Conservation (phyloP, 2,797 vertebrate species). For the Poecilia picta region DNA sequence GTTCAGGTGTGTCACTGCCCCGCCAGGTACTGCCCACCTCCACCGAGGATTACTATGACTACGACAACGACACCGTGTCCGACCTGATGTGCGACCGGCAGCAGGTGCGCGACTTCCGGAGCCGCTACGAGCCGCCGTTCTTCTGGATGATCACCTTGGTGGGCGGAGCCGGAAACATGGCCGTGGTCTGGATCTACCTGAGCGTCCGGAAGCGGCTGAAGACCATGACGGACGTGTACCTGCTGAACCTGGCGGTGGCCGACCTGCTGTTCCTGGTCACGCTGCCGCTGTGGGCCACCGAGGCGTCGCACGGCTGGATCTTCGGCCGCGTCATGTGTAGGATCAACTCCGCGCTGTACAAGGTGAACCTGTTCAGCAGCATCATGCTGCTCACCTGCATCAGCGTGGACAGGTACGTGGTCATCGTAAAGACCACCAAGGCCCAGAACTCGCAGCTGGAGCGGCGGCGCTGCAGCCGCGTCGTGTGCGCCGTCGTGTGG, state of each 20-base stretch:
- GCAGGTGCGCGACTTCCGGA: slow-evolving; percentile 75
- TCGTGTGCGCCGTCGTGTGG: slow-evolving; percentile 84
- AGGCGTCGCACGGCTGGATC: slow-evolving; percentile 80
- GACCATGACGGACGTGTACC: slow-evolving; percentile 86
- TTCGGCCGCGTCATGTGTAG: slow-evolving; percentile 84
- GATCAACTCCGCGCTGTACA: slow-evolving; percentile 82
- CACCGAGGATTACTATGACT: not conserved
- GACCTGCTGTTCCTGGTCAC: slow-evolving; percentile 89
- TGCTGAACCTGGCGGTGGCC: slow-evolving; percentile 86
- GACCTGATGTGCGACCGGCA: slow-evolving; percentile 71
- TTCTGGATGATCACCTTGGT: slow-evolving; percentile 83
- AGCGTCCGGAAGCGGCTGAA: slow-evolving; percentile 81
- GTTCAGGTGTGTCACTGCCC: not conserved
- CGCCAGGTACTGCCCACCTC: slow-evolving; percentile 7
- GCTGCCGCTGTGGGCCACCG: slow-evolving; percentile 88
- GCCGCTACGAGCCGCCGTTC: slow-evolving; percentile 78
- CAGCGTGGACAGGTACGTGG: slow-evolving; percentile 88
- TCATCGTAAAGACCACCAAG: slow-evolving; percentile 81
- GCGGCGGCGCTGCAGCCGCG: slow-evolving; percentile 76
- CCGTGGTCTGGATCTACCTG: slow-evolving; percentile 86
- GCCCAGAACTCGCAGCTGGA: slow-evolving; percentile 76
- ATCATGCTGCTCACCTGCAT: slow-evolving; percentile 88
- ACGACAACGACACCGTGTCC: fast-evolving
- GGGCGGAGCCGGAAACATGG: slow-evolving; percentile 83
- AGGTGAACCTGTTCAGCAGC: slow-evolving; percentile 90